Base-by-base conservation (phyloP, 2,888 invertebrate genomes). In the Chesias legatella region DNA sequence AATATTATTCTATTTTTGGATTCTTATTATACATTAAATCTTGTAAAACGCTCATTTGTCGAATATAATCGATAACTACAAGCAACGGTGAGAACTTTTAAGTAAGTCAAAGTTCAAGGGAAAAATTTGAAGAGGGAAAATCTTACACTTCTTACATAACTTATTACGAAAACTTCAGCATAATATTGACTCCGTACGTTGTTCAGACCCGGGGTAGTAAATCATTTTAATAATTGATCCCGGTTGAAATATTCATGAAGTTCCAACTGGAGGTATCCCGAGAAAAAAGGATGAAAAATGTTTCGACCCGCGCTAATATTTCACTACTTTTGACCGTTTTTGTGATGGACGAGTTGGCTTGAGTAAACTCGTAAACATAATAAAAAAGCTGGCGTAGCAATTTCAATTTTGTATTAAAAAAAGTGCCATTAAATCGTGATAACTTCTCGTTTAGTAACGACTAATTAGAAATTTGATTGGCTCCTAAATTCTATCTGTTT, bases 141-240 rank as follows among this genome's bases (percentile, higher is more conserved):
- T 54, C 53, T 53, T 43, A 58, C 49, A 56, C 45, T 51, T 50
- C 54, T 54, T 52, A 38, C 51, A 51, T 59, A 50, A 50, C 44
- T 44, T 60, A 54, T 57, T 60, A 63, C 57, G 54, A 67, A 64
- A 73, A 70, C 56, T 58, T 62, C 60, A 58, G 60, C 61, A 63
- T 54, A 41, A 68, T 67, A 67, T 66, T 67, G 59, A 55, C 51
- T 56, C 60, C 53, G 59, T 63, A 56, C 67, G 68, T 73, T 74
- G 66, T 63, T 66, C 65, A 58, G 63, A 51, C 65, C 51, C 63
- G 60, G 66, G 69, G 77, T 69, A 78, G 80, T 86, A 86, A 85
- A 86, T 86, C 84, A 86, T 86, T 81, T 86, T 83, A 86, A 88
- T 88, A 88, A 86, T 85, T 85, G 82, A 88, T 85, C 79, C 68